Percentiles rank a stretch among this genome's conserved stretches.
Conservation (phyloP, 2,113 vertebrate genomes). For the Carollia perspicillata region DNA sequence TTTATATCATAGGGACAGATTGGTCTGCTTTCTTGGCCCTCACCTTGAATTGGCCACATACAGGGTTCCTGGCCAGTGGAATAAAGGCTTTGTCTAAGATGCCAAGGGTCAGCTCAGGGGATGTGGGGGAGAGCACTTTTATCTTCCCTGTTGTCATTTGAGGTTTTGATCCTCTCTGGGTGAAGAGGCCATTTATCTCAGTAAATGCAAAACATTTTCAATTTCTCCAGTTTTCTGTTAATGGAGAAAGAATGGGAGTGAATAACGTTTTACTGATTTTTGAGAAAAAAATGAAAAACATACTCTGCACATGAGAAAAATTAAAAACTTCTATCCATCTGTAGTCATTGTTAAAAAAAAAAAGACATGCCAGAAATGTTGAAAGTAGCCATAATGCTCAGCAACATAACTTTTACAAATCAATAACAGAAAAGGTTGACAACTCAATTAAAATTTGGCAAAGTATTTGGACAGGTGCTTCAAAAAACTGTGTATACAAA, state of each 20-base stretch:
- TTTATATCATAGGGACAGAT: slow-evolving; percentile 60
- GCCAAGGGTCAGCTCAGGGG: slow-evolving; percentile 79
- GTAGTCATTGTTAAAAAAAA: neutral
- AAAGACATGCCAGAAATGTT: neutral
- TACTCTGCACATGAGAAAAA: neutral
- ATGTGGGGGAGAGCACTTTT: slow-evolving; percentile 81
- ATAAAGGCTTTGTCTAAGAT: slow-evolving; percentile 80
- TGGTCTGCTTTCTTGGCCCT: slow-evolving; percentile 58
- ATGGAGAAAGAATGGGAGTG: slow-evolving; percentile 89
- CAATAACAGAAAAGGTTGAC: neutral
- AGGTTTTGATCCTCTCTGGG: slow-evolving; percentile 85
- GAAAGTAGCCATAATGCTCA: neutral
- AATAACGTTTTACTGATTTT: slow-evolving; percentile 92
- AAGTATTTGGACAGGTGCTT: neutral
- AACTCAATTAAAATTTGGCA: neutral
- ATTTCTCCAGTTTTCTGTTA: slow-evolving; percentile 88
- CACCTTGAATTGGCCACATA: slow-evolving; percentile 54
- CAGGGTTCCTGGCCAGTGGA: slow-evolving; percentile 73
- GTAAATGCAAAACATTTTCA: slow-evolving; percentile 85
- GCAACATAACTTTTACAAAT: neutral
- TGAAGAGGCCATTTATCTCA: slow-evolving; percentile 85
- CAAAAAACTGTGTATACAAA: neutral
- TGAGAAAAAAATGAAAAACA: slow-evolving; percentile 66
- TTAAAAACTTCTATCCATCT: neutral
- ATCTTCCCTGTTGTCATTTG: slow-evolving; percentile 81